phyloP scores from a whole-genome alignment of 2,113 vertebrate genomes.

The Myanophis thanlyinensis region DNA sequence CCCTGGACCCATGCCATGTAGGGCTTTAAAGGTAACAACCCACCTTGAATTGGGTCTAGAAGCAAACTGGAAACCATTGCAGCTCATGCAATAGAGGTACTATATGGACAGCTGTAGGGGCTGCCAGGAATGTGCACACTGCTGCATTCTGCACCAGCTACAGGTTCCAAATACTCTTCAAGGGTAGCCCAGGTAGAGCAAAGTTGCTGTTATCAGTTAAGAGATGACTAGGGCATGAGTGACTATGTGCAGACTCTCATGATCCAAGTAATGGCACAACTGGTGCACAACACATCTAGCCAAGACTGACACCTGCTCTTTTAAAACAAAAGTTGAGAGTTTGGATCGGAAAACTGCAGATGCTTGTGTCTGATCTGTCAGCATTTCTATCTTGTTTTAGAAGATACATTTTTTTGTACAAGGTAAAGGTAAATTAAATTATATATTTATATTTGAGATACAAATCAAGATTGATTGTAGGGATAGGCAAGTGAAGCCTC shows the following conservation, averaged over 20 bases:
- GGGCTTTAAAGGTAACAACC: background rate
- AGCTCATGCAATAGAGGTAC: background rate
- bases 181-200: background rate
- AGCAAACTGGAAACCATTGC: background rate
- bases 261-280: background rate
- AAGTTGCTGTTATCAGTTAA: background rate
- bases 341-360: background rate
- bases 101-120: background rate
- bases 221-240: background rate
- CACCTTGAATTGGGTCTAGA: background rate
- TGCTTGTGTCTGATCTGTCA: background rate
- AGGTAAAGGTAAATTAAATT: background rate
- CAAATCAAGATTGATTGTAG: constrained; percentile 20
- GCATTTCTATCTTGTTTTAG: background rate
- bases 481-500: constrained; percentile 33
- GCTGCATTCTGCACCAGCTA: background rate
- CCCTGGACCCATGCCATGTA: background rate
- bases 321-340: background rate
- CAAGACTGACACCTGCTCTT: background rate
- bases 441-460: constrained; percentile 17
- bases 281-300: background rate
- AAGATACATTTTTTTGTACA: background rate
- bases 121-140: background rate
- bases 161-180: background rate
- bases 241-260: background rate